A percentile compares a stretch with the other conserved stretches of the same genome.
Conservation (phyloP, 2,113 vertebrate genomes). For the Diadophis punctatus region DNA sequence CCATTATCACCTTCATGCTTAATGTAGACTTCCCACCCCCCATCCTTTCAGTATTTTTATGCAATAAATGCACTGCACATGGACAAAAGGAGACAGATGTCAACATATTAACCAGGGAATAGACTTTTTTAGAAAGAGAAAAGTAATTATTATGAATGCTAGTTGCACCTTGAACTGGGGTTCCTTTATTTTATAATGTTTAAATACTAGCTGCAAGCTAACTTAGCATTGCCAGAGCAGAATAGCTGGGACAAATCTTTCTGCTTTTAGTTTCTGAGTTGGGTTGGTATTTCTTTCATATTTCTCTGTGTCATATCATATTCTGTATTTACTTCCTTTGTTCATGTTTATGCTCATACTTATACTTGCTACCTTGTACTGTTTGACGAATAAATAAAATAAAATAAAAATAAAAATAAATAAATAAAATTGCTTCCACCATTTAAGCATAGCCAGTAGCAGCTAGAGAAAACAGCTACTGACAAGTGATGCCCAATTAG, state of each 20-base stretch:
- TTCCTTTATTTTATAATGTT: conserved; percentile 12
- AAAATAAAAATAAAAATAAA: no score
- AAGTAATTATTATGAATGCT: not conserved
- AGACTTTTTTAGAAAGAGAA: not conserved
- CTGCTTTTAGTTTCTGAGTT: conserved; percentile 32
- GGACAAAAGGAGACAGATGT: not conserved
- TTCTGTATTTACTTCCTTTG: no score
- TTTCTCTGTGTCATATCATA: not conserved
- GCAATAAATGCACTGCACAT: not conserved
- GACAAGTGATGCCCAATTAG: not conserved
- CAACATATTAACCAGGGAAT: not conserved
- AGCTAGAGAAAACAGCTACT: conserved; percentile 6
- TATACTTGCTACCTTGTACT: no score
- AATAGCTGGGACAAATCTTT: not conserved
- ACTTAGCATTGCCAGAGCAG: not conserved
- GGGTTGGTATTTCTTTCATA: not conserved
- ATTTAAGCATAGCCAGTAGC: conserved; percentile 3
- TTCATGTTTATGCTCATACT: no score
- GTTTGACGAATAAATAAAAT: no score
- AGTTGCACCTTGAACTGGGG: not conserved
- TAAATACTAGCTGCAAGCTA: not conserved
- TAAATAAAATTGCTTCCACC: conserved; percentile 20
- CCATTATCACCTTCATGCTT: conserved; percentile 9
- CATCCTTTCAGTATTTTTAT: conserved; percentile 3
- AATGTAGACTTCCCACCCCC: not conserved